Base-by-base conservation (phyloP, 2,888 invertebrate species). In the Erebia palarica region DNA sequence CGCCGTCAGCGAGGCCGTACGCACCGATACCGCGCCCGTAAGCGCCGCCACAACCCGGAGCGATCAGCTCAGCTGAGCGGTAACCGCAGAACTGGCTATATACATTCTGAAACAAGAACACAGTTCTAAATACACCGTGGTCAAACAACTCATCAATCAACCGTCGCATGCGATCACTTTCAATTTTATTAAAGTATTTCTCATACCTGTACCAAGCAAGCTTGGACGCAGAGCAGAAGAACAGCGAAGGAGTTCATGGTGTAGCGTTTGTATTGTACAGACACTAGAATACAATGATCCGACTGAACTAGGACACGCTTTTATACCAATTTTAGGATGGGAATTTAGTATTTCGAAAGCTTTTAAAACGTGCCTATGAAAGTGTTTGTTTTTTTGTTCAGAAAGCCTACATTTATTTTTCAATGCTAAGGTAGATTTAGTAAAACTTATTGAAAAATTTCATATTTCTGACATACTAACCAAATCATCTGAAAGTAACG, bases 181-280 rank as follows among this genome's bases (percentile, higher is more conserved):
- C 7, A 7, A 36, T 10, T 11, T 44, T 11, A 44, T 11, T 3
- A 3, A 51, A n/a, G 51, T n/a, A n/a, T 14, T 55, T 55, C 16
- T 13, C 10, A 21, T 21, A 57, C 57, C 57, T 57, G 57, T 0
- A 57, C 21, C 57, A 57, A 21, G 57, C 55, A 18, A 76, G 80
- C 81, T 75, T 83, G 83, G 72, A 79, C 70, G 78, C 81, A 83
- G 74, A 84, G 68, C 16, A 83, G 55, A n/a, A 84, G 67, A 63
- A 84, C 60, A 66, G 79, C 70, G 70, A 82, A 81, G 70, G 80
- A 71, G 70, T 79, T 77, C 82, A 83, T 83, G 68, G 77, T 80
- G 70, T 60, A 73, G 27, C 71, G 42, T 55, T 59, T 60, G 60
- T 55, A 18, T 36, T 53, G 49, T 59, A 16, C 51, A 10, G 18